Conservation (phyloP, 2,888 invertebrate species). For the Agriotes lineatus region DNA sequence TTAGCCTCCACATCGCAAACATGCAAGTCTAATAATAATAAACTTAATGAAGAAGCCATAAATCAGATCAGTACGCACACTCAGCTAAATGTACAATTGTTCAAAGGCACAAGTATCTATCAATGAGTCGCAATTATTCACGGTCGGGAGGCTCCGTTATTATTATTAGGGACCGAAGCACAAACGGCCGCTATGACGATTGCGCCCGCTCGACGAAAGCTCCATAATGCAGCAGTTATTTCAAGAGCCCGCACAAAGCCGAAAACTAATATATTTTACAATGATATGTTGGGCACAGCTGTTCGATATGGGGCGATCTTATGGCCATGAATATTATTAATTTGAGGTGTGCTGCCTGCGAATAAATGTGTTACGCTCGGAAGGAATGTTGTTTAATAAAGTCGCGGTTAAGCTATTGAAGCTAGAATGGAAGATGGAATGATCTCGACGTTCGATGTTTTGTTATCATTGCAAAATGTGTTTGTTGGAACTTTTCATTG, state of each 20-base stretch:
- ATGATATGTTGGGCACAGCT: constrained; percentile 32
- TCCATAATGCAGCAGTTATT: constrained; percentile 21
- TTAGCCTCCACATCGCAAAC: too few species aligned
- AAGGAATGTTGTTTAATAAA: not conserved
- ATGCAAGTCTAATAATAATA: too few species aligned
- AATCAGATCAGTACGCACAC: constrained; percentile 13
- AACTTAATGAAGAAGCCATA: constrained; percentile 23
- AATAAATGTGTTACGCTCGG: not conserved
- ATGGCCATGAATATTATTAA: constrained; percentile 18
- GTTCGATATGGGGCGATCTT: constrained; percentile 26
- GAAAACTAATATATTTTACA: constrained; percentile 33
- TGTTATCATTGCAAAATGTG: too few species aligned
- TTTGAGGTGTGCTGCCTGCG: constrained; percentile 3
- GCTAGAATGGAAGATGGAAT: not conserved
- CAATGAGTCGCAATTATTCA: constrained; percentile 25
- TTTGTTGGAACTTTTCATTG: too few species aligned
- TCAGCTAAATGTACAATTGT: constrained; percentile 22
- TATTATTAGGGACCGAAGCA: constrained; percentile 25
- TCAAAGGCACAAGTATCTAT: constrained; percentile 27
- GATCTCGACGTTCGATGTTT: too few species aligned
- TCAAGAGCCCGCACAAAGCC: constrained; percentile 27
- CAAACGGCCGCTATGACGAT: constrained; percentile 16
- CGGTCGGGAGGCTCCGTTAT: constrained; percentile 26
- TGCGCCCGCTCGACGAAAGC: constrained; percentile 17
- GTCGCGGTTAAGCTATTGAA: not conserved